Percentiles rank a stretch among this genome's conserved stretches.
phyloP scores from a whole-genome alignment of 1,140 invertebrate species.

The Drosophila yakuba region DNA sequence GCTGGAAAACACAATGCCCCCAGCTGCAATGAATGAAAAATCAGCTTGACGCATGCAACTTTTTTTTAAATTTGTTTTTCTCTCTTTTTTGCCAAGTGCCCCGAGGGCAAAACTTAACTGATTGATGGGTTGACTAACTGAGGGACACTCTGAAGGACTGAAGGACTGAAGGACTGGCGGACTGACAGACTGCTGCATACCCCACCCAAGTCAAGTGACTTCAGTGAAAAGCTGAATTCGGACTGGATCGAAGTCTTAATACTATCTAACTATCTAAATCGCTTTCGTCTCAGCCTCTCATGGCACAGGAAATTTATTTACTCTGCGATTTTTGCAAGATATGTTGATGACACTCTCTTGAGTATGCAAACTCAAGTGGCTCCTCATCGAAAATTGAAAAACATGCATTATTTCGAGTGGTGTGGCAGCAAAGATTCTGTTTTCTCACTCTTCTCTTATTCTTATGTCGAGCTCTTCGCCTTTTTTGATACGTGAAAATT shows the following conservation, averaged over 20 bases:
- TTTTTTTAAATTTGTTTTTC: constrained; percentile 22
- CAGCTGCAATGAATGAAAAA: constrained; percentile 78
- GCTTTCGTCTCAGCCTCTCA: constrained; percentile 11
- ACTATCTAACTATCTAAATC: constrained; percentile 13
- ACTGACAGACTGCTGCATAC: constrained; percentile 17
- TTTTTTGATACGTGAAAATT: too few species aligned
- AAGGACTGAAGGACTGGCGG: constrained; percentile 15
- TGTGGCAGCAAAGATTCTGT: neutral
- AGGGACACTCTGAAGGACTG: constrained; percentile 31
- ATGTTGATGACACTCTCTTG: constrained; percentile 31
- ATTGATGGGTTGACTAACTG: constrained; percentile 61
- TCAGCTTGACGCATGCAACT: constrained; percentile 76
- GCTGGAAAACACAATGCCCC: constrained; percentile 45
- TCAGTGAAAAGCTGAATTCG: constrained; percentile 8
- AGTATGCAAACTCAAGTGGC: constrained; percentile 28
- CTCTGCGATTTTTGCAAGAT: constrained; percentile 29
- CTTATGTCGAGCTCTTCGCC: too few species aligned
- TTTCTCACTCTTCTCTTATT: neutral
- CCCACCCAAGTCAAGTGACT: constrained; percentile 2
- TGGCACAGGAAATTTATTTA: constrained; percentile 26
- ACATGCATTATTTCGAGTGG: constrained; percentile 4
- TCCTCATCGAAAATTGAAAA: constrained; percentile 11
- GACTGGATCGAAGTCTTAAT: constrained; percentile 9
- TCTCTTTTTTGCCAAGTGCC: constrained; percentile 35
- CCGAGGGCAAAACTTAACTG: constrained; percentile 47